phyloP scores from a whole-genome alignment of 2,113 vertebrate species.

The Neolamprologus modestus region DNA sequence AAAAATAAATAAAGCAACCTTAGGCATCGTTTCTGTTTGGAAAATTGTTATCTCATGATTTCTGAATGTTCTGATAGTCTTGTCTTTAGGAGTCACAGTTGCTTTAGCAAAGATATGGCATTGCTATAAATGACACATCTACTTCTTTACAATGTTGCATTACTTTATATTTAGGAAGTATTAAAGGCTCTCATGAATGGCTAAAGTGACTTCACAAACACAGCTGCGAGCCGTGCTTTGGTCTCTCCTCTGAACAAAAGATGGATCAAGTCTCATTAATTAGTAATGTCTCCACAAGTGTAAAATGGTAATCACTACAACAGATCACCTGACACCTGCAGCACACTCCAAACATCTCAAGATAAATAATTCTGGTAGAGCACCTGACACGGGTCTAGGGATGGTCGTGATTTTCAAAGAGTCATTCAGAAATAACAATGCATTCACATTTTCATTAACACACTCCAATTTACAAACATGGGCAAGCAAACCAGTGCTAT shows the following conservation, averaged over 20 bases:
- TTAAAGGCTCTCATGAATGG: not conserved
- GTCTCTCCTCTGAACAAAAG: not conserved
- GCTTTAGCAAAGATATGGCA: not conserved
- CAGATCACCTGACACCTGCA: not conserved
- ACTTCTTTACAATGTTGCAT: not conserved
- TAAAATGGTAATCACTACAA: not conserved
- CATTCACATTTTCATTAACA: not conserved
- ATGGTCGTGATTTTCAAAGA: not conserved
- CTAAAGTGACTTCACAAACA: not conserved
- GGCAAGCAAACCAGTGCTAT: not conserved
- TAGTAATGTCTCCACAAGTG: not conserved
- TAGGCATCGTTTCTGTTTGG: not conserved
- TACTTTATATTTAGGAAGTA: not conserved
- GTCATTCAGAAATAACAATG: not conserved
- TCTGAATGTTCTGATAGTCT: not conserved
- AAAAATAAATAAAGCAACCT: not conserved
- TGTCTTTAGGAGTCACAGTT: not conserved
- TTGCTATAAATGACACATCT: not conserved
- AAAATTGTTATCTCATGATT: not conserved
- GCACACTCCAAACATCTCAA: not conserved
- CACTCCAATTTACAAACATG: not conserved
- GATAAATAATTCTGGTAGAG: not conserved
- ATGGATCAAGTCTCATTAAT: not conserved
- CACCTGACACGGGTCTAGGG: not conserved
- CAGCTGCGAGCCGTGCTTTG: not conserved